Evolutionary conservation across 1,140 invertebrate genomes (phyloP).

Genomic region (Diuraphis noxia): DNA sequence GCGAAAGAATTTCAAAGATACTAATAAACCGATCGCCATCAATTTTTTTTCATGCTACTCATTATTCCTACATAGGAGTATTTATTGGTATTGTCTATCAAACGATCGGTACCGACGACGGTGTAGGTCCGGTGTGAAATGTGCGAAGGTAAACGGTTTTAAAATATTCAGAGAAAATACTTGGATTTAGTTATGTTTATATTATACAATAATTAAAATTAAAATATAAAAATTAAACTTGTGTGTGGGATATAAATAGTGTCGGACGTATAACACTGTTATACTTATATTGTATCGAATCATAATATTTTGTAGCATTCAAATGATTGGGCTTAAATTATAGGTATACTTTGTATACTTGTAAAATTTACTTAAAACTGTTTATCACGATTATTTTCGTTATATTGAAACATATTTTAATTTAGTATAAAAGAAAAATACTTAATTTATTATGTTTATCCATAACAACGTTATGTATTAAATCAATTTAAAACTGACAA

Average conservation of each 20-base stretch:
- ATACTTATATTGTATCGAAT: neutral
- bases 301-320: neutral
- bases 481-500: neutral
- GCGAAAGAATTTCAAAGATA: slow-evolving; percentile 36
- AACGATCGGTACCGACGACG: slow-evolving; percentile 38
- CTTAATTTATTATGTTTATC: neutral
- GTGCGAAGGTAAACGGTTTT: slow-evolving; percentile 26
- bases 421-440: neutral
- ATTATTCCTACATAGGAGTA: neutral
- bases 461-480: neutral
- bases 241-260: neutral
- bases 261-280: neutral
- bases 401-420: neutral
- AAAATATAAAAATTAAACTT: neutral
- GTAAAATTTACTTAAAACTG: neutral
- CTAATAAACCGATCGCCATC: neutral
- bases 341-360: neutral
- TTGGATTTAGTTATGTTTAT: neutral
- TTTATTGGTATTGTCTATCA: slow-evolving; percentile 44
- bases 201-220: neutral
- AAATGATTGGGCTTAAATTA: neutral
- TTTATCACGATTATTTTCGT: neutral
- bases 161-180: neutral
- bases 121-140: neutral
- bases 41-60: slow-evolving; percentile 22